Evolutionary conservation across 2,888 invertebrate species (phyloP).

Genomic region (Anthrax anthrax): DNA sequence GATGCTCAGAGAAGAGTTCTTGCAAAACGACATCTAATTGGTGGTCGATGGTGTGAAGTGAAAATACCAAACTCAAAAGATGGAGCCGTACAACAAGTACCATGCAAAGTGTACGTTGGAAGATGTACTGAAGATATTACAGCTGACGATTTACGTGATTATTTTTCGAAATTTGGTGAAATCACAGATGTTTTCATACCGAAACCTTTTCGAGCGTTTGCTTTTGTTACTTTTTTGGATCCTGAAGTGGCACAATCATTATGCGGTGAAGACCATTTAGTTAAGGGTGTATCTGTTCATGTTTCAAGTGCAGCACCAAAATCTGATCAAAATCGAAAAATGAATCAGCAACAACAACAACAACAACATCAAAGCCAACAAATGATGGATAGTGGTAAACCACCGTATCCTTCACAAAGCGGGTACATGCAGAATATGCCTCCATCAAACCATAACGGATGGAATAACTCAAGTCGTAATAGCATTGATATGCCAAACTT

Average conservation of each 20-base stretch:
- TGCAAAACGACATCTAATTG: constrained; percentile 89
- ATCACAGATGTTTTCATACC: constrained; percentile 79
- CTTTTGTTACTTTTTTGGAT: constrained; percentile 71
- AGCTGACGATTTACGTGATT: constrained; percentile 61
- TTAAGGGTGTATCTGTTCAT: constrained; percentile 71
- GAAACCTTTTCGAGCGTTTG: constrained; percentile 67
- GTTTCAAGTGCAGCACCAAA: constrained; percentile 79
- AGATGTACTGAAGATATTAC: constrained; percentile 67
- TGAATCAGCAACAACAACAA: constrained; percentile 16
- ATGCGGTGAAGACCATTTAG: constrained; percentile 70
- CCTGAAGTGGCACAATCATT: constrained; percentile 63
- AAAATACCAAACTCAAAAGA: constrained; percentile 90
- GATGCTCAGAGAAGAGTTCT: constrained; percentile 91
- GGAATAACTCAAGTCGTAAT: constrained; percentile 32
- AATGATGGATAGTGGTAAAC: constrained; percentile 12
- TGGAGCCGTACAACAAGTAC: constrained; percentile 48
- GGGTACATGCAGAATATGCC: constrained; percentile 15
- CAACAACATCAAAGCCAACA: constrained; percentile 14
- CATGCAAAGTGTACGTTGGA: constrained; percentile 73
- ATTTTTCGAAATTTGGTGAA: constrained; percentile 68
- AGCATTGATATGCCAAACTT: constrained; percentile 79
- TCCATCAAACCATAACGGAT: constrained; percentile 20
- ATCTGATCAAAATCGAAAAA: constrained; percentile 40
- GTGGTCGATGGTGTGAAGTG: constrained; percentile 96
- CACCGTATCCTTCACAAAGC: constrained; percentile 12